These are phyloP conservation scores for Dichetophora obliterata DNA, from an alignment of 2,888 invertebrate genomes.

Conservation along the genomic window DNA sequence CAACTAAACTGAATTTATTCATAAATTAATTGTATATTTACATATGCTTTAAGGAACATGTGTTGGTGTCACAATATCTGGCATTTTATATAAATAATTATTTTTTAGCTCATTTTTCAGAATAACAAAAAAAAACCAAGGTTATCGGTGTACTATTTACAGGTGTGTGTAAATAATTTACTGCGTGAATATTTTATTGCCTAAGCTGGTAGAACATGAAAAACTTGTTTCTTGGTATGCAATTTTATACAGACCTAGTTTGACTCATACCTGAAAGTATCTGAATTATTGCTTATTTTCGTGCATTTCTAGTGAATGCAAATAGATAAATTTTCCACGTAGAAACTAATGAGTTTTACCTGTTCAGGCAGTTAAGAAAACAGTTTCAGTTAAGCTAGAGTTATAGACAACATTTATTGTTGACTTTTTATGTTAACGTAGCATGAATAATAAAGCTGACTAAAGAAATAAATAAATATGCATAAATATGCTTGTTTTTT, in stretches of 20 bases:
- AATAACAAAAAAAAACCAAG: background rate
- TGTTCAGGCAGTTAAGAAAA: slow-evolving; percentile 18
- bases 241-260: background rate
- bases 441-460: background rate
- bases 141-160: background rate
- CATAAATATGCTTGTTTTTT: background rate
- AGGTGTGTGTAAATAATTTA: background rate
- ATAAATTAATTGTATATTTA: background rate
- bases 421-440: background rate
- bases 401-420: slow-evolving; percentile 29
- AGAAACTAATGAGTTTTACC: slow-evolving; percentile 12
- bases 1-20: background rate
- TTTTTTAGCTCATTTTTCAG: background rate
- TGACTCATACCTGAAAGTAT: slow-evolving; percentile 6
- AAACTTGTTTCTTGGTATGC: slow-evolving; percentile 23
- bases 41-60: background rate
- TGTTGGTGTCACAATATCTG: background rate
- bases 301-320: background rate
- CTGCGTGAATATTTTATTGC: background rate
- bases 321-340: background rate
- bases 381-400: background rate
- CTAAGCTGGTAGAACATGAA: background rate
- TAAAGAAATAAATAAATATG: slow-evolving; percentile 22
- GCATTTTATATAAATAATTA: background rate
- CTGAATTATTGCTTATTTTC: slow-evolving; percentile 1